Percentiles rank a stretch among this genome's conserved stretches.
These are phyloP conservation scores for Cryptoprocta ferox DNA, from an alignment of 2,797 vertebrate species.

Conservation along the genomic window DNA sequence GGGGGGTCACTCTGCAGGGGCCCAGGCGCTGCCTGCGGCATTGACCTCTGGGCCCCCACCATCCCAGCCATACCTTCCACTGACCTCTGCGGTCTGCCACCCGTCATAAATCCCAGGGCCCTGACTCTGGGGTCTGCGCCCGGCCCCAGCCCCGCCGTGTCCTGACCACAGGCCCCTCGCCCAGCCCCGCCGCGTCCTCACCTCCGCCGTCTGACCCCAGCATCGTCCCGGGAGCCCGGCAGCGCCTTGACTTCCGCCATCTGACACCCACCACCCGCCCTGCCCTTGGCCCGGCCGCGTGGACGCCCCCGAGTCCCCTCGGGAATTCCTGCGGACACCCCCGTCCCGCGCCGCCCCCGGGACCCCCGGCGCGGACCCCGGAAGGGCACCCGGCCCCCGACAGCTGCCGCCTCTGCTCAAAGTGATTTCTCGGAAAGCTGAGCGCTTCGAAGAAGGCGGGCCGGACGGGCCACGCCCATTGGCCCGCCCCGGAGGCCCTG, in stretches of 20 bases:
- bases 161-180: background rate
- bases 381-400: background rate
- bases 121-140: background rate
- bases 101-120: no score
- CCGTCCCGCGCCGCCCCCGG: background rate
- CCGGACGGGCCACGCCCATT: conserved; percentile 19
- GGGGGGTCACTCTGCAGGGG: background rate
- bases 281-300: background rate
- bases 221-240: background rate
- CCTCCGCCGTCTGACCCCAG: background rate
- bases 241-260: background rate
- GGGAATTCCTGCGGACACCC: conserved; percentile 51
- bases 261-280: background rate
- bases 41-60: background rate
- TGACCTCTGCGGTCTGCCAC: background rate
- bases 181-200: background rate
- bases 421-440: conserved; percentile 93
- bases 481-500: background rate
- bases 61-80: no score
- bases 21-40: background rate
- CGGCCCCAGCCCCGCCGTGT: background rate
- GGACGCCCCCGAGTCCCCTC: background rate
- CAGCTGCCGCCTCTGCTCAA: background rate
- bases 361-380: background rate
- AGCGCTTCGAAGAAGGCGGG: conserved; percentile 86